Evolutionary conservation across 2,888 invertebrate species (phyloP), one percentile per base, ranked within the genome.

Genomic region (Incurvaria masculella): DNA sequence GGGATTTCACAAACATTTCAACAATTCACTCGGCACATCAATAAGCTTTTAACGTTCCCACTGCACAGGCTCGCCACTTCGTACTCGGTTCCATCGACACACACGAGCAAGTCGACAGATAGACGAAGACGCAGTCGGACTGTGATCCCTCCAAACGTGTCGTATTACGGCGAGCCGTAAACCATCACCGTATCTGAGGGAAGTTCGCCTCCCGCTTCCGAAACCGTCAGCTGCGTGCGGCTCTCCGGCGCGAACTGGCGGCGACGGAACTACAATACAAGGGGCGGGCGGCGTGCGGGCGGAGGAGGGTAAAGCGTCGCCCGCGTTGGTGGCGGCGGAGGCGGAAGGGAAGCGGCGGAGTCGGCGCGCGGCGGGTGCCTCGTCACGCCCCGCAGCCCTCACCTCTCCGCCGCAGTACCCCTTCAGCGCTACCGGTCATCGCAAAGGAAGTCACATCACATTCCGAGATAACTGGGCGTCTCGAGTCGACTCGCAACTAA

Each of bases 121-220:
- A 33, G 33, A 33, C 69, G 65, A n/a, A n/a, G n/a, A n/a, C n/a
- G n/a, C n/a, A n/a, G n/a, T n/a, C n/a, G n/a, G n/a, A n/a, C n/a
- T n/a, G 64, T 65, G 63, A 33, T 75, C 76, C 78, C 76, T 76
- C 76, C 76, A 78, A 78, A 78, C 76, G 76, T 78, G 76, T 76
- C 76, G 74, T 76, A 74, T 76, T 76, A 76, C 76, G 76, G 76
- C 68, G 65, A 72, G 68, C 76, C 76, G 76, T 76, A 76, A 76
- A 74, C 72, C 76, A 76, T 75, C 76, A 76, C 72, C 74, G 76
- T 75, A 76, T 78, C 76, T 79, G 78, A 75, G 76, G 76, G 78
- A 76, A 20, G 42, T 43, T 26, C 27, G 43, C 21, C 18, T 19
- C 63, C 66, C 58, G 67, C 65, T 72, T 69, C 66, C 69, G 72